Evolutionary conservation across 2,888 invertebrate genomes (phyloP), one percentile per base, ranked within the genome.

Genomic region (Drosophila cracens): DNA sequence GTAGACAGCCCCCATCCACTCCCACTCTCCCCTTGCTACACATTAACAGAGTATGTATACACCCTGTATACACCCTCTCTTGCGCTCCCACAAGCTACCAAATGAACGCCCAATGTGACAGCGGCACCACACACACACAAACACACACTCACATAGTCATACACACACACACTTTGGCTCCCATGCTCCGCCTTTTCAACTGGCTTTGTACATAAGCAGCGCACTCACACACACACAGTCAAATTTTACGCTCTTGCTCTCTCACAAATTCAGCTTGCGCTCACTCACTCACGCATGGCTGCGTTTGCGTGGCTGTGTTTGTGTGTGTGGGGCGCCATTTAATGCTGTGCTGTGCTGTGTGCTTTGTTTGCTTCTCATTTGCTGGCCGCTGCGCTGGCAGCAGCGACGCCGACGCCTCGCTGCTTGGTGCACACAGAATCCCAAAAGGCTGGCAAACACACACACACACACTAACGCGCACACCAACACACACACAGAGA

Each of bases 311-410:
- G 36, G n/a, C n/a, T 31, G 29, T 38, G 18, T 36, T 34, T 63
- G 16, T 75, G 75, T 83, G 82, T 88, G 82, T 85, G 91, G 91
- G 91, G 91, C 91, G 91, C 91, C 91, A 91, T 91, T 91, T 90
- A 90, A 89, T 82, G 74, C 74, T 81, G 70, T 52, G 16, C 46
- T 46, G 4, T 8, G 21, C 21, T 46, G 46, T 46, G 46, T 16
- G 65, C 71, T 71, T 76, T 76, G 88, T 65, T 80, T 80, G 82
- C 73, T 83, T 85, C 83, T 78, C 87, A 87, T 81, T 81, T 81
- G 78, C 68, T 79, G 76, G 70, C 68, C 61, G 79, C 67, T 36
- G 67, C 62, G 71, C 66, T 53, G 68, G 76, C 66, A 40, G 68
- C 76, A 72, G 66, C 62, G 77, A 62, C 80, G 76, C 49, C 69